These are phyloP conservation scores for Zingel zingel DNA, from an alignment of 2,113 vertebrate species.

Conservation along the genomic window DNA sequence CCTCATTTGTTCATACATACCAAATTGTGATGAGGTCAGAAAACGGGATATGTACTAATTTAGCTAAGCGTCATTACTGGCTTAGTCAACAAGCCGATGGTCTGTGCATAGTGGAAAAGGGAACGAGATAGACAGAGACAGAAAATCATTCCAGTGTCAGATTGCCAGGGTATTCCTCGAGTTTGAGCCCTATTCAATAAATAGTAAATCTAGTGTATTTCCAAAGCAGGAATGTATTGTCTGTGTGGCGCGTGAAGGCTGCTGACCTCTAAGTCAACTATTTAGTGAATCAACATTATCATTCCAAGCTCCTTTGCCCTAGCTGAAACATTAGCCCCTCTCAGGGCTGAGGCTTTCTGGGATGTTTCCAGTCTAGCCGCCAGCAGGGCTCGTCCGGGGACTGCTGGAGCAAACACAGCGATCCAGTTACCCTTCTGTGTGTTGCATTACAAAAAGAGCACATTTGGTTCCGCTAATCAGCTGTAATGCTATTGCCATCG, in stretches of 20 bases:
- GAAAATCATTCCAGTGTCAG: constrained; percentile 64
- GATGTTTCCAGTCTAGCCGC: constrained; percentile 82
- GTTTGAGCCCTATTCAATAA: constrained; percentile 71
- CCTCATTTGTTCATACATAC: constrained; percentile 59
- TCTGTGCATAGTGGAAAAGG: constrained; percentile 27
- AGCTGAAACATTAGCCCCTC: constrained; percentile 84
- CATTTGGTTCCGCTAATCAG: constrained; percentile 86
- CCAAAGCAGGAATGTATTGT: constrained; percentile 64
- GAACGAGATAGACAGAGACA: constrained; percentile 40
- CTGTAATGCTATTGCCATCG: constrained; percentile 87
- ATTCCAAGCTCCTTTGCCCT: constrained; percentile 81
- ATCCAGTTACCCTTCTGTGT: constrained; percentile 86
- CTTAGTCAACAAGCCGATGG: constrained; percentile 44
- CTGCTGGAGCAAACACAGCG: constrained; percentile 72
- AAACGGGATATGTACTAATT: constrained; percentile 28
- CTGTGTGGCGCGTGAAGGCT: constrained; percentile 66
- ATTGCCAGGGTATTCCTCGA: constrained; percentile 58
- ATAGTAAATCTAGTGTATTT: constrained; percentile 74
- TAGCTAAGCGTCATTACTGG: constrained; percentile 48
- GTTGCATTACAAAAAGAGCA: constrained; percentile 89
- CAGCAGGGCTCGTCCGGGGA: constrained; percentile 81
- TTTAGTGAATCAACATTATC: constrained; percentile 85
- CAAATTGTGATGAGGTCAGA: constrained; percentile 44
- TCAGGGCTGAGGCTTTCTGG: constrained; percentile 78
- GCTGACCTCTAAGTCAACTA: constrained; percentile 83